Evolutionary conservation across 2,888 invertebrate species (phyloP).

Genomic region (Criorhina ranunculi): DNA sequence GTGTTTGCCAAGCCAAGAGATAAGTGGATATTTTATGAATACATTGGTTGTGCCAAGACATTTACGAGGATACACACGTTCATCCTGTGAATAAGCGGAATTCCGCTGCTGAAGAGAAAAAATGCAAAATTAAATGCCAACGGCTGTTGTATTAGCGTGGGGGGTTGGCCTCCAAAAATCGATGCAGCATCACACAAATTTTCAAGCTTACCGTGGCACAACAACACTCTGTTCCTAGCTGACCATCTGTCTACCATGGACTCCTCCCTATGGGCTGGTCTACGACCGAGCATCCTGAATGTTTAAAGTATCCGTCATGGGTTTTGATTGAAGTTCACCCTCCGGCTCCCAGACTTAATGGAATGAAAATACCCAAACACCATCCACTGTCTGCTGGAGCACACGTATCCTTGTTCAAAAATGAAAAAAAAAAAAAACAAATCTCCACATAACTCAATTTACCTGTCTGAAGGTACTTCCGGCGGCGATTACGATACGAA

Average conservation of each 20-base stretch:
- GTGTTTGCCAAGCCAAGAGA: slow-evolving; percentile 39
- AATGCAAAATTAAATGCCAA: slow-evolving; percentile 48
- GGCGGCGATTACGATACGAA: slow-evolving; percentile 31
- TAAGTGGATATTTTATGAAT: slow-evolving; percentile 71
- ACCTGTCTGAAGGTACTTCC: slow-evolving; percentile 58
- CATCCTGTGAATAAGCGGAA: slow-evolving; percentile 31
- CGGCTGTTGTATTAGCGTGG: background rate
- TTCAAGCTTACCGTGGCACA: background rate
- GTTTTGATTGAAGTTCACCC: slow-evolving; percentile 45
- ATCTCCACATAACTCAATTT: slow-evolving; percentile 68
- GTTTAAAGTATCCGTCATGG: slow-evolving; percentile 33
- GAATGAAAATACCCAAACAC: slow-evolving; percentile 33
- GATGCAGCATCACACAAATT: slow-evolving; percentile 15
- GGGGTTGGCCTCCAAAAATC: slow-evolving; percentile 11
- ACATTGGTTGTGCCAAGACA: slow-evolving; percentile 40
- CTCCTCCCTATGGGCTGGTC: slow-evolving; percentile 3
- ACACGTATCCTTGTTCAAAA: slow-evolving; percentile 33
- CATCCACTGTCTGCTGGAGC: background rate
- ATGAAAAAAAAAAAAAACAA: too few species aligned
- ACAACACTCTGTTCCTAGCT: slow-evolving; percentile 15
- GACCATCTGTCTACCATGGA: slow-evolving; percentile 53
- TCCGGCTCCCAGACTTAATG: slow-evolving; percentile 20
- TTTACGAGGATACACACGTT: slow-evolving; percentile 52
- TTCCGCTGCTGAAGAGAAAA: background rate
- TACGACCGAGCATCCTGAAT: slow-evolving; percentile 17